Evolutionary conservation across 2,113 vertebrate species (phyloP).

Genomic region (Pelodiscus sinensis): DNA sequence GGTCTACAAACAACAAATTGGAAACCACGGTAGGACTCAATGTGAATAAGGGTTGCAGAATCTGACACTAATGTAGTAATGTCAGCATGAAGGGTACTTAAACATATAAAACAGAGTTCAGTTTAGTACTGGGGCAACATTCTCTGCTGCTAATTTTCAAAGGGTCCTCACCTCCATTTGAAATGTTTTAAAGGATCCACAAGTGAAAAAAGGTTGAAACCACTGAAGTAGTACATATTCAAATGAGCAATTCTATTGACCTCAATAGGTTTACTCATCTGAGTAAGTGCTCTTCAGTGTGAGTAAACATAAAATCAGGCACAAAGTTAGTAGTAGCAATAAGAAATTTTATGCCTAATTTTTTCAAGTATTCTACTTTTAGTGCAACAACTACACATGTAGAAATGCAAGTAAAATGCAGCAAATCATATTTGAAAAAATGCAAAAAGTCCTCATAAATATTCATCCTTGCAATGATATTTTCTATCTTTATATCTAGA

Average conservation of each 20-base stretch:
- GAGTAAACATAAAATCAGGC: neutral
- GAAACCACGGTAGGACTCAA: neutral
- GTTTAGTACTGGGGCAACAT: neutral
- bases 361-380: conserved; percentile 16
- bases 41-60: neutral
- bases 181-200: neutral
- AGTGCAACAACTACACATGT: conserved; percentile 47
- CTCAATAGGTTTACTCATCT: neutral
- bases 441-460: neutral
- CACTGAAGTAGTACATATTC: neutral
- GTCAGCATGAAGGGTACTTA: neutral
- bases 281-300: neutral
- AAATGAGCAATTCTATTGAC: neutral
- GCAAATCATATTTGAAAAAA: conserved; percentile 54
- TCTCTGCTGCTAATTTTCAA: neutral
- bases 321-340: neutral
- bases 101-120: neutral
- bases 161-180: neutral
- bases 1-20: neutral
- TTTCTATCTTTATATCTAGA: conserved; percentile 61
- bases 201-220: neutral
- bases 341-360: conserved; percentile 7
- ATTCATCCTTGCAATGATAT: conserved; percentile 47
- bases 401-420: conserved; percentile 40
- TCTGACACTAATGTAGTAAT: neutral